A percentile compares a stretch with the other conserved stretches of the same genome.
phyloP scores from a whole-genome alignment of 2,113 vertebrate species.

The Conger conger region DNA sequence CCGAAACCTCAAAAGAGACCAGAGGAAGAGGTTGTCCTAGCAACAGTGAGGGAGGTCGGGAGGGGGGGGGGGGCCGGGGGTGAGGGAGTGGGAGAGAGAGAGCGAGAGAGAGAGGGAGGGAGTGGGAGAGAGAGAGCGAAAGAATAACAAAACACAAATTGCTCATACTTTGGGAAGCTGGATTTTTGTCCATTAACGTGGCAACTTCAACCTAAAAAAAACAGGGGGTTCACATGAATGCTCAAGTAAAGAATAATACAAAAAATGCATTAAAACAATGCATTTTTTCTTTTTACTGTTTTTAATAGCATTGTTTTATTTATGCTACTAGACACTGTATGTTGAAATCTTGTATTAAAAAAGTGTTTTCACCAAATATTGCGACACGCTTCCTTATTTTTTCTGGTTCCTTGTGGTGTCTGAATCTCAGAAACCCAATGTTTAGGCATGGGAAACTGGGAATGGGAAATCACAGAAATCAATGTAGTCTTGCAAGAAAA shows the following conservation, averaged over 20 bases:
- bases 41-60: not conserved
- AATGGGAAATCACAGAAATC: too few species aligned
- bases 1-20: not conserved
- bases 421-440: not conserved
- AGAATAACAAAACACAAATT: not conserved
- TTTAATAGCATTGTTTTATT: slow-evolving; percentile 62
- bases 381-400: slow-evolving; percentile 60
- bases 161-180: slow-evolving; percentile 14
- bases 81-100: not conserved
- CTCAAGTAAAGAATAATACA: slow-evolving; percentile 52
- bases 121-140: not conserved
- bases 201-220: slow-evolving; percentile 52
- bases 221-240: slow-evolving; percentile 31
- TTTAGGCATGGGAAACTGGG: not conserved
- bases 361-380: slow-evolving; percentile 71
- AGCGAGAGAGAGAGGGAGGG: slow-evolving; percentile 1
- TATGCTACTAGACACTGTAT: slow-evolving; percentile 65
- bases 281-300: slow-evolving; percentile 41
- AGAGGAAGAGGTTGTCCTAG: not conserved
- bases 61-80: not conserved
- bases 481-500: too few species aligned
- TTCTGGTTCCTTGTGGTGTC: slow-evolving; percentile 51
- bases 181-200: slow-evolving; percentile 58
- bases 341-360: slow-evolving; percentile 68
- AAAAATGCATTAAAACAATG: slow-evolving; percentile 29